phyloP scores from a whole-genome alignment of 2,888 invertebrate species.

The Vesta saturnalis region DNA sequence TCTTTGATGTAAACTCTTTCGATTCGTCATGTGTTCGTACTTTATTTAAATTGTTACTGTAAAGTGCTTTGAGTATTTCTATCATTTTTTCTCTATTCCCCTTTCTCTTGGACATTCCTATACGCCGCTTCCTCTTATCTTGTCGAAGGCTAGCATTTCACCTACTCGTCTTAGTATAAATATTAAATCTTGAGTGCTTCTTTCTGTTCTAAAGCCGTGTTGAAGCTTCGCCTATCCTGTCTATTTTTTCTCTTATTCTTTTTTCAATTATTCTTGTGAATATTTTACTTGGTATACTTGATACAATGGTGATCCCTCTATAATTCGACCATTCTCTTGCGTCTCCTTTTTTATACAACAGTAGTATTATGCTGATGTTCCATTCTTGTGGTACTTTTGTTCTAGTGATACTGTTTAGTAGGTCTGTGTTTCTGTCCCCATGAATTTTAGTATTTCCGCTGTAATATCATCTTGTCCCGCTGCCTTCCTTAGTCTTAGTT shows the following conservation, averaged over 20 bases:
- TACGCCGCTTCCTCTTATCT: not conserved
- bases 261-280: too few species aligned
- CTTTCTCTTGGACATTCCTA: not conserved
- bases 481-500: not conserved
- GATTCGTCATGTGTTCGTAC: not conserved
- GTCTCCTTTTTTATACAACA: too few species aligned
- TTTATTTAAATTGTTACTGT: too few species aligned
- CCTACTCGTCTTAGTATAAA: too few species aligned
- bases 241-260: not conserved
- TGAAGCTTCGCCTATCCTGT: not conserved
- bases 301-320: not conserved
- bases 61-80: too few species aligned
- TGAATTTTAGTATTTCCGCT: not conserved
- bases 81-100: not conserved
- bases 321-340: not conserved
- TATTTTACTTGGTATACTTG: too few species aligned
- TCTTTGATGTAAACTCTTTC: not conserved
- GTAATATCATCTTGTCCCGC: not conserved
- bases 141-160: not conserved
- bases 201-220: not conserved
- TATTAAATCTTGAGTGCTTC: too few species aligned
- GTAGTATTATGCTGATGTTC: too few species aligned
- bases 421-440: not conserved
- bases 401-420: not conserved
- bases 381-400: not conserved